Conservation (phyloP, 1,140 invertebrate genomes). For the Trissolcus basalis region DNA sequence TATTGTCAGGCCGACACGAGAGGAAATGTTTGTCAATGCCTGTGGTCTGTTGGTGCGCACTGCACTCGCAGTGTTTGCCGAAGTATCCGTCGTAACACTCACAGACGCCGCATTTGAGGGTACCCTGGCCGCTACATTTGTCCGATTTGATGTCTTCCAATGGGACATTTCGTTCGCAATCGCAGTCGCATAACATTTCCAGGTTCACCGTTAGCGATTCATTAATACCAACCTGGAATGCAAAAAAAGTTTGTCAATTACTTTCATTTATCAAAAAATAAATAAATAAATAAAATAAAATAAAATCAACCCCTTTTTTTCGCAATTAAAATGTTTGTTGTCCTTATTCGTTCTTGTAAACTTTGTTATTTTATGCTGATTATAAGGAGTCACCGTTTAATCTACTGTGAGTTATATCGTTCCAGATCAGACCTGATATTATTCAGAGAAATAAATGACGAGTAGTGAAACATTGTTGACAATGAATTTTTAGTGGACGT, state of each 20-base stretch:
- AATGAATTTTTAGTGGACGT: too few species aligned
- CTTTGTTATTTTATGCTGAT: too few species aligned
- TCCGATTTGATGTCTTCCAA: slow-evolving; percentile 77
- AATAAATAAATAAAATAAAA: slow-evolving; percentile 7
- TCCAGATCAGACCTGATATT: too few species aligned
- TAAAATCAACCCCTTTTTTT: too few species aligned
- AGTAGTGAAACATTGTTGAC: too few species aligned
- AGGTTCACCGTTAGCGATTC: slow-evolving; percentile 90
- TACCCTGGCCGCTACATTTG: slow-evolving; percentile 82
- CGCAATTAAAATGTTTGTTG: too few species aligned
- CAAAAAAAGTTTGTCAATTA: neutral
- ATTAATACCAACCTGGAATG: slow-evolving; percentile 84
- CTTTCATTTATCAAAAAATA: slow-evolving; percentile 7
- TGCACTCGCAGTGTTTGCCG: slow-evolving; percentile 92
- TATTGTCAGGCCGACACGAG: slow-evolving; percentile 85
- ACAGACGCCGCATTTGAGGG: slow-evolving; percentile 91
- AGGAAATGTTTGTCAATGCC: slow-evolving; percentile 75
- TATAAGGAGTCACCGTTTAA: too few species aligned
- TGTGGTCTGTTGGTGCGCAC: slow-evolving; percentile 75
- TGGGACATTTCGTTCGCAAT: slow-evolving; percentile 84
- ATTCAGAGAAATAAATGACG: too few species aligned
- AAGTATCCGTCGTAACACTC: slow-evolving; percentile 86
- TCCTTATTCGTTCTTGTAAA: too few species aligned
- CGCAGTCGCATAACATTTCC: slow-evolving; percentile 93
- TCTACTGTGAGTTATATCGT: too few species aligned